phyloP scores from a whole-genome alignment of 1,140 invertebrate species.

The Caerostris extrusa region DNA sequence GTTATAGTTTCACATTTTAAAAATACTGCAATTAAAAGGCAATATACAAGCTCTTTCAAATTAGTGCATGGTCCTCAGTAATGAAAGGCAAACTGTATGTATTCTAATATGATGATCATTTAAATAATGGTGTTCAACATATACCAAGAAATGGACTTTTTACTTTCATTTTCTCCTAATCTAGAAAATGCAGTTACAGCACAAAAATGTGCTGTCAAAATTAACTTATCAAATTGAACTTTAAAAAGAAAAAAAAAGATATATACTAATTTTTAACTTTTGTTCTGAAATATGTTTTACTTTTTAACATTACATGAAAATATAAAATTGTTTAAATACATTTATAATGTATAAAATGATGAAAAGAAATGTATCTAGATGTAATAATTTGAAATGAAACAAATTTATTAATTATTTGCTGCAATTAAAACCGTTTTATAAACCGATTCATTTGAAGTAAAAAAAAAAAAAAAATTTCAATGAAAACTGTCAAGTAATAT shows the following conservation, averaged over 20 bases:
- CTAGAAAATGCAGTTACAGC: not conserved
- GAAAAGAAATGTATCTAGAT: too few species aligned
- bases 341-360: too few species aligned
- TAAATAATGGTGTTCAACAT: not conserved
- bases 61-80: constrained; percentile 56
- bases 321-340: too few species aligned
- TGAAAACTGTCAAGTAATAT: too few species aligned
- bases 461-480: too few species aligned
- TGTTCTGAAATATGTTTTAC: too few species aligned
- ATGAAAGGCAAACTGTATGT: constrained; percentile 22
- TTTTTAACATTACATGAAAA: too few species aligned
- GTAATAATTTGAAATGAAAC: too few species aligned
- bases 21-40: constrained; percentile 52
- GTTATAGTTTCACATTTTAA: not conserved
- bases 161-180: not conserved
- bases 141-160: not conserved
- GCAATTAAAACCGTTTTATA: too few species aligned
- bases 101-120: not conserved
- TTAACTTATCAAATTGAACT: not conserved
- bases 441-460: too few species aligned
- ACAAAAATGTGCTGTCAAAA: not conserved
- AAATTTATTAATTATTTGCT: too few species aligned
- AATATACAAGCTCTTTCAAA: constrained; percentile 65
- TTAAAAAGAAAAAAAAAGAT: not conserved
- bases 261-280: not conserved